A percentile compares a stretch with the other conserved stretches of the same genome.
Evolutionary conservation across 2,113 vertebrate genomes (phyloP).

Genomic region (Irena cyanogastra): DNA sequence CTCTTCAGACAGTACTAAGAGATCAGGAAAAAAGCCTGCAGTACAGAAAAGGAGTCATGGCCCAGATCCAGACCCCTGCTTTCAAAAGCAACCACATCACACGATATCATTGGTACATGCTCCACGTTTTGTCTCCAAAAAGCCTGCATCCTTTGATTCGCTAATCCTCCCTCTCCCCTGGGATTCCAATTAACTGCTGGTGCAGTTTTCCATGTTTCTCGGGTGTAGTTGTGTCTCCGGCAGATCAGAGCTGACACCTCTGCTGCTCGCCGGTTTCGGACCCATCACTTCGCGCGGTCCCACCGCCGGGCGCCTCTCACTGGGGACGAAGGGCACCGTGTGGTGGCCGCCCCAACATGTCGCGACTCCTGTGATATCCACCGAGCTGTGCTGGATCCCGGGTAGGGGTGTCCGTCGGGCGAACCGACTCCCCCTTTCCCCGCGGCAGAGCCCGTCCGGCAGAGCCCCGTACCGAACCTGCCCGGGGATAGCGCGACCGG

Average conservation of each 20-base stretch:
- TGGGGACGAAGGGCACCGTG: neutral
- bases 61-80: neutral
- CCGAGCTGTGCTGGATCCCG: neutral
- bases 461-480: fast-evolving
- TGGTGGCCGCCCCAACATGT: neutral
- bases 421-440: neutral
- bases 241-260: neutral
- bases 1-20: neutral
- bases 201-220: fast-evolving
- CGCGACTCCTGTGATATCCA: neutral
- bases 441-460: neutral
- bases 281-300: fast-evolving
- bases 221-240: fast-evolving
- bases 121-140: neutral
- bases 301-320: neutral
- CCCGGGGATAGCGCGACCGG: neutral
- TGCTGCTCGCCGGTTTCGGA: neutral
- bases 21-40: fast-evolving
- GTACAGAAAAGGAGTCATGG: neutral
- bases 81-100: neutral
- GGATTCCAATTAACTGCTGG: fast-evolving
- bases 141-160: neutral
- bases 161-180: neutral
- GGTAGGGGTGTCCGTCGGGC: fast-evolving
- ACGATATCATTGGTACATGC: fast-evolving